Evolutionary conservation across 1,140 invertebrate species (phyloP).

Genomic region (Whitmania pigra): DNA sequence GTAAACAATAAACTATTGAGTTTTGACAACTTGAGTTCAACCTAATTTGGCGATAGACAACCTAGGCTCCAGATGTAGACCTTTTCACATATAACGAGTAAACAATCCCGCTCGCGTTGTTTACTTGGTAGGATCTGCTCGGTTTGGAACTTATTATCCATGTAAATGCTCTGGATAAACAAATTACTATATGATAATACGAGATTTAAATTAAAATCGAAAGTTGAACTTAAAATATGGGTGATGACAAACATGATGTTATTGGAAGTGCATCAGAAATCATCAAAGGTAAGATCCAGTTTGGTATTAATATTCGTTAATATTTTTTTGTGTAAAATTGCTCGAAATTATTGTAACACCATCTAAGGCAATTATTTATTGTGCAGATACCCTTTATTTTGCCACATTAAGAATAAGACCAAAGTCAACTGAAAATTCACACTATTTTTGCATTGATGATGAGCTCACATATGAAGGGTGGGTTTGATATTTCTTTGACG

Average conservation of each 20-base stretch:
- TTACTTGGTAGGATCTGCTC: neutral
- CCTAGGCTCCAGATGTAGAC: conserved; percentile 14
- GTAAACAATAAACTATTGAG: too few species aligned
- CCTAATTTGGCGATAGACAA: neutral
- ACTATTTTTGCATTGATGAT: conserved; percentile 84
- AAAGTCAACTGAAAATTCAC: conserved; percentile 64
- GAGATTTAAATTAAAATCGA: neutral
- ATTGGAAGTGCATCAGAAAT: conserved; percentile 43
- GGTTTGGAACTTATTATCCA: neutral
- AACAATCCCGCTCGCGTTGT: neutral
- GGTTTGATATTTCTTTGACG: conserved; percentile 24
- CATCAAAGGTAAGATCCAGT: conserved; percentile 35
- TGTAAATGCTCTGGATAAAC: neutral
- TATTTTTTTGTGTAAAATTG: neutral
- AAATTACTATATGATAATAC: neutral
- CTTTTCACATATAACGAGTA: conserved; percentile 12
- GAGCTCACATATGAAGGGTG: conserved; percentile 81
- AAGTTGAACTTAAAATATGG: conserved; percentile 24
- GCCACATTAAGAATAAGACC: conserved; percentile 69
- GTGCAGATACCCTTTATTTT: conserved; percentile 78
- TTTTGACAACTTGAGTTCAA: too few species aligned
- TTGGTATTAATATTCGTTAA: neutral
- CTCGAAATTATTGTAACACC: neutral
- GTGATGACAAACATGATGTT: conserved; percentile 40
- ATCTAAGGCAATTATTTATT: neutral